Conservation (phyloP, 2,113 vertebrate genomes). For the Sylvilagus bachmani region DNA sequence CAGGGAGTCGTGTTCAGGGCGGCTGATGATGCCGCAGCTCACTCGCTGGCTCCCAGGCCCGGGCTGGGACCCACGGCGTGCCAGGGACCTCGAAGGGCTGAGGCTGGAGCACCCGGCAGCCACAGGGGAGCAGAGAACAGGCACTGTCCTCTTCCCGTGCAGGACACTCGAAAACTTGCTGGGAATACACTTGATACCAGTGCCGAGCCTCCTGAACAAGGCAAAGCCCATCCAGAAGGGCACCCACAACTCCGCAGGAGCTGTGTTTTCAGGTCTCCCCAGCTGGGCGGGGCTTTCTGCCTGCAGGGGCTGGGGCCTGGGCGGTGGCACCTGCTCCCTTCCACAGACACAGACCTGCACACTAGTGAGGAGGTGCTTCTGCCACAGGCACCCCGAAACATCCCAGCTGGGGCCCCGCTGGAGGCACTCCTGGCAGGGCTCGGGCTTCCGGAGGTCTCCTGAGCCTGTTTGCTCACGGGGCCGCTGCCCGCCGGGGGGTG, state of each 20-base stretch:
- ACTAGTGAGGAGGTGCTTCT: fast-evolving
- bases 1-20: fast-evolving
- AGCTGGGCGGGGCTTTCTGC: not conserved
- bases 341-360: not conserved
- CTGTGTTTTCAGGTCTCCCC: not conserved
- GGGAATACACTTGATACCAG: not conserved
- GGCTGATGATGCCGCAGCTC: fast-evolving
- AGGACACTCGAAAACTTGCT: not conserved
- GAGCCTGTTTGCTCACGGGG: fast-evolving
- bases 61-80: fast-evolving
- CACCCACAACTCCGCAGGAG: conserved; percentile 64
- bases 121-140: too few species aligned
- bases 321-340: fast-evolving
- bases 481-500: fast-evolving
- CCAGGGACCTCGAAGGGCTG: not conserved
- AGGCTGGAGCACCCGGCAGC: not conserved
- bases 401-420: not conserved
- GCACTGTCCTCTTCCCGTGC: fast-evolving
- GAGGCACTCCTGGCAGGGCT: not conserved
- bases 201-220: conserved; percentile 37
- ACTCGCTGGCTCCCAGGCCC: fast-evolving
- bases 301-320: not conserved
- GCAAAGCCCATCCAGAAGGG: not conserved
- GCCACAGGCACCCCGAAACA: fast-evolving
- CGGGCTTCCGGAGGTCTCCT: not conserved